These are phyloP conservation scores for Scaptomyza pallida DNA, from an alignment of 1,140 invertebrate species.

Conservation along the genomic window DNA sequence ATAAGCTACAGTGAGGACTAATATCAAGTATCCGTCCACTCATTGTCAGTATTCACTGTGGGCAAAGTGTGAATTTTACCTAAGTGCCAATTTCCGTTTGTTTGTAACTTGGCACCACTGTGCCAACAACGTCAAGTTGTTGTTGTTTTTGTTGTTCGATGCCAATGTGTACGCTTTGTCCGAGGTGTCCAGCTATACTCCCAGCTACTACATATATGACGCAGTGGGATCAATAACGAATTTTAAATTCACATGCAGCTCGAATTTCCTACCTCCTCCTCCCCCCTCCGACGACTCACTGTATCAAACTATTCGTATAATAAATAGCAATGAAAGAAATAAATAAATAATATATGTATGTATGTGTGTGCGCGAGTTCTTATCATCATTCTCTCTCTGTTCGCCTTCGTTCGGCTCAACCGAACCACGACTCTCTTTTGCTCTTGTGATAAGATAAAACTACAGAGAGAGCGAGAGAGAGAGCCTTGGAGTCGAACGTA, in stretches of 20 bases:
- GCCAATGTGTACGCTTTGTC: neutral
- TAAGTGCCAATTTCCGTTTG: conserved; percentile 43
- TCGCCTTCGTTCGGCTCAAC: neutral
- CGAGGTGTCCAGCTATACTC: conserved; percentile 14
- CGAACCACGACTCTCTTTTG: neutral
- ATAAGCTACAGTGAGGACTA: conserved; percentile 4
- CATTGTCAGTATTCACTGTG: too few relatives aligned
- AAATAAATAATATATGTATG: neutral
- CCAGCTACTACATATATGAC: conserved; percentile 45
- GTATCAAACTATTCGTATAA: conserved; percentile 33
- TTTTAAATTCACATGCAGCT: conserved; percentile 65
- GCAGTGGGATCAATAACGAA: conserved; percentile 36
- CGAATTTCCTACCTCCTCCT: conserved; percentile 41
- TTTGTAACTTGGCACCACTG: conserved; percentile 31
- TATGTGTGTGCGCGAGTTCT: neutral
- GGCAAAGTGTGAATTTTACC: neutral
- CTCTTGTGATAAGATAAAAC: neutral
- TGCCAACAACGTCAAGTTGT: conserved; percentile 18
- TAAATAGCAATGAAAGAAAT: neutral
- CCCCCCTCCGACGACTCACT: conserved; percentile 7
- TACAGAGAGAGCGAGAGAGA: neutral
- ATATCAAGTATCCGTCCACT: too few relatives aligned
- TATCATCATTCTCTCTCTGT: neutral
- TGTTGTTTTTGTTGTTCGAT: neutral
- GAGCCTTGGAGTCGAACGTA: neutral